Evolutionary conservation across 2,888 invertebrate genomes (phyloP), one percentile per base, ranked within the genome.

Genomic region (Eustalomyia histrio): DNA sequence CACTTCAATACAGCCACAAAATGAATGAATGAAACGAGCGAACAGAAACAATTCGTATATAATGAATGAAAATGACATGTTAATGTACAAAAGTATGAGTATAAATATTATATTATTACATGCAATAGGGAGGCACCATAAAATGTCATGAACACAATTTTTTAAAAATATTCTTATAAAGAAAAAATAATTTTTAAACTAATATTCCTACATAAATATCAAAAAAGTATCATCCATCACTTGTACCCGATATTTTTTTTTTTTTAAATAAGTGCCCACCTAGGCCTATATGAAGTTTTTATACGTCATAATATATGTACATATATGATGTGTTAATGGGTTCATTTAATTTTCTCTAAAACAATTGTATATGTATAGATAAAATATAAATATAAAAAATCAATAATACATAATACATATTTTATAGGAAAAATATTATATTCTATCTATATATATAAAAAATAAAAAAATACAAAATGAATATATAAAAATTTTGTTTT

Each of bases 61-160:
- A 76, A 63, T 80, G 67, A 72, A 76, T 72, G 52, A 68, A 67
- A 72, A 80, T 63, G 57, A 75, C 61, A 63, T 76, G 68, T 68
- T 76, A 80, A 75, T 74, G 35, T 68, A 60, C 65, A n/a, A 47
- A 47, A n/a, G 43, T 47, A n/a, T 47, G 43, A 1, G 43, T 47
- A 47, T 47, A 4, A 47, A 7, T 47, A 16, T n/a, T 47, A 47
- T n/a, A n/a, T n/a, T n/a, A 39, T 10, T 12, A 39, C 12, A 6
- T 9, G 2, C 12, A 39, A 29, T 29, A 29, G 29, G 29, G 29
- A 6, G 29, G 29, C 29, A 29, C 29, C 2, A 29, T 29, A 6
- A 29, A 1, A 29, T 6, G 29, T 1, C 29, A 7, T 6, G 4
- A 24, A 24, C 4, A 29, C 7, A 29, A 29, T 29, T 29, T 29